Conservation (phyloP, 2,797 vertebrate species). For the Pelodytes ibericus region DNA sequence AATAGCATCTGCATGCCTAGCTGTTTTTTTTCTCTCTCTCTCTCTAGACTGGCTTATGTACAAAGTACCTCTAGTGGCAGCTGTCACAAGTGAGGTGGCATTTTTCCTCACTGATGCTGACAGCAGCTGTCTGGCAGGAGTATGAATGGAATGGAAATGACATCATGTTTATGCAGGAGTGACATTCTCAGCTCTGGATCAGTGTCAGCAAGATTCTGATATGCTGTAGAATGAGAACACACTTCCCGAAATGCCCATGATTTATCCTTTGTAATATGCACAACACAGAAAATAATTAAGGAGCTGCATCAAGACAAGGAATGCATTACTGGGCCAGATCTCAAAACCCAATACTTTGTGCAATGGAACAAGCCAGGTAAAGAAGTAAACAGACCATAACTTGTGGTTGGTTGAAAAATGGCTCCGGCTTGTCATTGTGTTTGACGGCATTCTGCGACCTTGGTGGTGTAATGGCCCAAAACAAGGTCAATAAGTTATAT, state of each 20-base stretch:
- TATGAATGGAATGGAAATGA: constrained; percentile 91
- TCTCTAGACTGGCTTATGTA: constrained; percentile 73
- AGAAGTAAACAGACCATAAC: constrained; percentile 11
- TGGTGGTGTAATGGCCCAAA: background rate
- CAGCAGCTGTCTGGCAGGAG: constrained; percentile 91
- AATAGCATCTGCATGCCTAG: constrained; percentile 81
- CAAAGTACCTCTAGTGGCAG: constrained; percentile 87
- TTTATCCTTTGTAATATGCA: constrained; percentile 83
- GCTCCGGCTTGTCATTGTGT: background rate
- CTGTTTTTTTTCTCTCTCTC: constrained; percentile 60
- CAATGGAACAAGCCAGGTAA: constrained; percentile 50
- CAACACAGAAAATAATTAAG: constrained; percentile 79
- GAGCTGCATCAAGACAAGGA: constrained; percentile 68
- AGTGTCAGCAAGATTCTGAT: constrained; percentile 90
- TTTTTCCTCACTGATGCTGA: constrained; percentile 90
- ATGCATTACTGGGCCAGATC: constrained; percentile 63
- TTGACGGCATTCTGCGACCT: background rate
- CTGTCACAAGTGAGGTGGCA: constrained; percentile 93
- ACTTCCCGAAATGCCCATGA: constrained; percentile 77
- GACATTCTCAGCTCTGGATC: constrained; percentile 85
- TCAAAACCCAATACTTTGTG: background rate
- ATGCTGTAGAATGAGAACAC: constrained; percentile 80
- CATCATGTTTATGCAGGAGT: constrained; percentile 94
- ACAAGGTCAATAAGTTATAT: background rate
- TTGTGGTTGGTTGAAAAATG: background rate